Evolutionary conservation across 2,888 invertebrate species (phyloP).

Genomic region (Itoplectis maculator): DNA sequence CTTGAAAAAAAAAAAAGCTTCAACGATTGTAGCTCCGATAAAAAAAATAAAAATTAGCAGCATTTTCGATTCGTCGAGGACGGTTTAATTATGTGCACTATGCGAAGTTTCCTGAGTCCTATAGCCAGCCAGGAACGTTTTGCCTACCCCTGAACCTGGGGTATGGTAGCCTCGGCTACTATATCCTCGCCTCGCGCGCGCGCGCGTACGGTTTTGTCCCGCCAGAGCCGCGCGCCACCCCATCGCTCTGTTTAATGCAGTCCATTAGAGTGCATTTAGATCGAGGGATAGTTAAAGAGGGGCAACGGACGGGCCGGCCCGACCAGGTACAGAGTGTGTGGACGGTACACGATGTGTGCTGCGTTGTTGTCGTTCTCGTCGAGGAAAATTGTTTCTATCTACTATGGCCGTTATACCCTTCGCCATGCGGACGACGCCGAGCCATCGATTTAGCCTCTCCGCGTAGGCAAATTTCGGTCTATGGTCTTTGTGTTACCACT

Average conservation of each 20-base stretch:
- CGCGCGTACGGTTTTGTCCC: constrained; percentile 68
- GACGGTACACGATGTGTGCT: constrained; percentile 25
- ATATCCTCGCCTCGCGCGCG: constrained; percentile 68
- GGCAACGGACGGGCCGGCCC: constrained; percentile 58
- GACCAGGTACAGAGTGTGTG: constrained; percentile 37
- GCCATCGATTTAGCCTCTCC: constrained; percentile 69
- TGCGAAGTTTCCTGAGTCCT: constrained; percentile 23
- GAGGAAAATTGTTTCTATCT: constrained; percentile 59
- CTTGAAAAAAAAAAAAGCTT: no score
- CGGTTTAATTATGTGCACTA: constrained; percentile 35
- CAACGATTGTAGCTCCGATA: no score
- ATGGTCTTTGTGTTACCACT: neutral
- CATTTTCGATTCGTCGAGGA: neutral
- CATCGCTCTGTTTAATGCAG: constrained; percentile 84
- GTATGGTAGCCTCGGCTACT: no score
- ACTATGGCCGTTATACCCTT: constrained; percentile 12
- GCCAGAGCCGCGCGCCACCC: constrained; percentile 66
- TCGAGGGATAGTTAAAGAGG: constrained; percentile 84
- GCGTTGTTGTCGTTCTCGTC: constrained; percentile 55
- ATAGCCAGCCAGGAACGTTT: constrained; percentile 51
- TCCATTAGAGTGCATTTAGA: constrained; percentile 85
- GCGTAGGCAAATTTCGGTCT: constrained; percentile 10
- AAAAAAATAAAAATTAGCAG: constrained; percentile 19
- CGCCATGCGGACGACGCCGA: constrained; percentile 29
- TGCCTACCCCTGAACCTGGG: constrained; percentile 70